A percentile compares a stretch with the other conserved stretches of the same genome.
Conservation (phyloP, 1,140 invertebrate genomes). For the Batillaria attramentaria region DNA sequence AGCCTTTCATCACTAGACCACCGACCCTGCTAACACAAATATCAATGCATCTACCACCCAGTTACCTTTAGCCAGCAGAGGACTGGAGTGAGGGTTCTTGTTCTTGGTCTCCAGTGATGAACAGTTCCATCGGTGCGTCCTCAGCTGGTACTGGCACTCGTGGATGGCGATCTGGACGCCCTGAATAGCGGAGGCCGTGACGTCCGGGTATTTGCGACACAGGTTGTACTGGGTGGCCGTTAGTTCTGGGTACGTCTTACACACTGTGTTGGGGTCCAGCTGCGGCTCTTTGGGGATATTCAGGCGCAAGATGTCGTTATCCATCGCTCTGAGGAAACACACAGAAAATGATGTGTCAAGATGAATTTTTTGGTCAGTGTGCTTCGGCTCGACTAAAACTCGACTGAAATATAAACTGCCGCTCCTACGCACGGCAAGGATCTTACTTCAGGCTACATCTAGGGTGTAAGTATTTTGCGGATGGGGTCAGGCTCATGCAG, state of each 20-base stretch:
- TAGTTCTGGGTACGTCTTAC: slow-evolving; percentile 78
- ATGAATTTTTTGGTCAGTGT: neutral
- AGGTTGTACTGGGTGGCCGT: slow-evolving; percentile 85
- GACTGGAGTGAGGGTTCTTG: slow-evolving; percentile 82
- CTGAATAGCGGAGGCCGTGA: slow-evolving; percentile 89
- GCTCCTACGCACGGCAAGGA: no score
- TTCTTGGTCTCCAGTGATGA: slow-evolving; percentile 76
- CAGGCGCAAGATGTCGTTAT: slow-evolving; percentile 65
- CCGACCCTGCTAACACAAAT: no score
- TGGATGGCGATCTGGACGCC: slow-evolving; percentile 87
- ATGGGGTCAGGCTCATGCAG: no score
- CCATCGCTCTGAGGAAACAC: slow-evolving; percentile 51
- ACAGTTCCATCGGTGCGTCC: slow-evolving; percentile 69
- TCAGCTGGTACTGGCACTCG: slow-evolving; percentile 73
- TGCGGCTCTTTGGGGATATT: slow-evolving; percentile 64
- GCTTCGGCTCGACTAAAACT: no score
- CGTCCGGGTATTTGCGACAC: slow-evolving; percentile 87
- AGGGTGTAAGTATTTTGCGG: no score
- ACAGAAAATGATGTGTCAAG: neutral
- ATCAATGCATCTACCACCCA: neutral
- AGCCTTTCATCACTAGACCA: no score
- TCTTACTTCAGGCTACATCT: no score
- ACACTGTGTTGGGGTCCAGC: slow-evolving; percentile 66
- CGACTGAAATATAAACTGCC: no score
- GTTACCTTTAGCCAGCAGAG: slow-evolving; percentile 81